Evolutionary conservation across 2,797 vertebrate species (phyloP).

Genomic region (Caiman crocodilus): DNA sequence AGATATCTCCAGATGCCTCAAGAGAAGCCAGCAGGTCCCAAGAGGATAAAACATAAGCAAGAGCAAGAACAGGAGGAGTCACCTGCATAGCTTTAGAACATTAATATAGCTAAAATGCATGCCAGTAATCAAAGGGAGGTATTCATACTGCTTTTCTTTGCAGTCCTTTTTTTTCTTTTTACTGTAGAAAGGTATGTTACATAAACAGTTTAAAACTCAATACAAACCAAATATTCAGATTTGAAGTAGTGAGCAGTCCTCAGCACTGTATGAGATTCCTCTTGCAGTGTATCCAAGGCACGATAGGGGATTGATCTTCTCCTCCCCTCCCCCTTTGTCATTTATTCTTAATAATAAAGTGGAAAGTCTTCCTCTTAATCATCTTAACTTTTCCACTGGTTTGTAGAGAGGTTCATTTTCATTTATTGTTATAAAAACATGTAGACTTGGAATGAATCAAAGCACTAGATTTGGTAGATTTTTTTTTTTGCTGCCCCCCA

Average conservation of each 20-base stretch:
- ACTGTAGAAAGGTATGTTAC: background rate
- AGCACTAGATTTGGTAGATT: too few species aligned
- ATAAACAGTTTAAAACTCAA: background rate
- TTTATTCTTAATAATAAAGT: too few species aligned
- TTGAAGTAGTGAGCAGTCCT: background rate
- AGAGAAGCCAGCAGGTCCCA: background rate
- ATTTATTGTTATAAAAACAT: too few species aligned
- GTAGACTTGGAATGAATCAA: too few species aligned
- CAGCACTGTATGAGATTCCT: background rate
- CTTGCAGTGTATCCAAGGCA: background rate
- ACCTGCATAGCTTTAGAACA: too few species aligned
- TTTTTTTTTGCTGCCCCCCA: too few species aligned
- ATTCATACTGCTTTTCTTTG: background rate
- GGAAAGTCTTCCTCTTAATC: too few species aligned
- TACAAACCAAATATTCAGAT: rapidly evolving
- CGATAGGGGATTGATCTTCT: too few species aligned
- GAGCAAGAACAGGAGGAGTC: background rate
- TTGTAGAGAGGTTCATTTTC: too few species aligned
- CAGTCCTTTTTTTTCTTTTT: background rate
- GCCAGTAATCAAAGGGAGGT: background rate
- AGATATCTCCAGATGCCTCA: background rate
- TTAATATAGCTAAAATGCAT: too few species aligned
- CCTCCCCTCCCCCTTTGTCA: too few species aligned
- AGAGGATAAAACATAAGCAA: background rate
- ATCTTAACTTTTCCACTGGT: too few species aligned